phyloP scores from a whole-genome alignment of 1,140 invertebrate genomes.

The Brachionus calyciflorus region DNA sequence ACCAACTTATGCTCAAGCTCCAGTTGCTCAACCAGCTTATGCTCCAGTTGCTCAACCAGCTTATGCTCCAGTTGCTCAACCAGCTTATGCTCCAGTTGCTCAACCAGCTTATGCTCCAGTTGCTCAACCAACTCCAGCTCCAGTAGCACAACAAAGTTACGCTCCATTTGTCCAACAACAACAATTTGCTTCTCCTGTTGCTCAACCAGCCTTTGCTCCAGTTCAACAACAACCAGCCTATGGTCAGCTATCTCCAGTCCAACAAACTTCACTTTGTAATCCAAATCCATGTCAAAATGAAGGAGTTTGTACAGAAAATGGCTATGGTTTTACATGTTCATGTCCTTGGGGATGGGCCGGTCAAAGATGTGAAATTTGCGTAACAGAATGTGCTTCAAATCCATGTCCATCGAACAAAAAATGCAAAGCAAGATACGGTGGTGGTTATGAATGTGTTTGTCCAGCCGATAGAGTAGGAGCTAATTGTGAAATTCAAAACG shows the following conservation, averaged over 20 bases:
- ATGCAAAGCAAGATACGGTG: conserved; percentile 51
- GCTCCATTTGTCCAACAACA: too few relatives aligned
- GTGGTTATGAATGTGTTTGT: conserved; percentile 50
- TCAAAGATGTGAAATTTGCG: conserved; percentile 49
- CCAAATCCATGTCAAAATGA: conserved; percentile 46
- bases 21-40: too few relatives aligned
- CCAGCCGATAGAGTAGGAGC: conserved; percentile 6
- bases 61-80: not conserved
- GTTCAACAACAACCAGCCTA: too few relatives aligned
- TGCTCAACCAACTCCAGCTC: not conserved
- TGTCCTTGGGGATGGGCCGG: conserved; percentile 48
- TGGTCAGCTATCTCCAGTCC: not conserved
- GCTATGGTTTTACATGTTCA: conserved; percentile 12
- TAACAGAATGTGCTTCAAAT: conserved; percentile 51
- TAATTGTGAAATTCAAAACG: conserved; percentile 43
- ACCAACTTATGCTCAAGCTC: too few relatives aligned
- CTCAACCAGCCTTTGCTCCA: too few relatives aligned
- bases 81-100: too few relatives aligned
- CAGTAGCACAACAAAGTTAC: too few relatives aligned
- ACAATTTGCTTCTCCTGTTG: too few relatives aligned
- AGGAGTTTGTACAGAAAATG: conserved; percentile 32
- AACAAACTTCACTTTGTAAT: not conserved
- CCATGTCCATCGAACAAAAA: conserved; percentile 52
- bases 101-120: not conserved
- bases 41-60: too few relatives aligned